phyloP scores from a whole-genome alignment of 2,113 vertebrate genomes.

The Hippotragus niger region DNA sequence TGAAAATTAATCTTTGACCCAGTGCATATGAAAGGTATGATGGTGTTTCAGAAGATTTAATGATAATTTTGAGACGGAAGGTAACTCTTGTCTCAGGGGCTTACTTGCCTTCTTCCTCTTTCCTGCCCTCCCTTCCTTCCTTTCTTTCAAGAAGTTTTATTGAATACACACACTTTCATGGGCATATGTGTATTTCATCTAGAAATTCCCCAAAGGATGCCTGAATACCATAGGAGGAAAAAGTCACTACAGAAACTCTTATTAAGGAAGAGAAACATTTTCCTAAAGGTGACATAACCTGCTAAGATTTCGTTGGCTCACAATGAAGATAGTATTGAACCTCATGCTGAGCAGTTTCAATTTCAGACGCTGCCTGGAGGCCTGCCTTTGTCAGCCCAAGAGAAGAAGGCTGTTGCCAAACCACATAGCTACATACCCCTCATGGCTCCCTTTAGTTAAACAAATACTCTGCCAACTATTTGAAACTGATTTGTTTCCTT shows the following conservation, averaged over 20 bases:
- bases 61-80: background rate
- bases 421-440: background rate
- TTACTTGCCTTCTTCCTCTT: background rate
- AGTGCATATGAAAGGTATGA: background rate
- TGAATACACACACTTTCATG: background rate
- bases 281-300: conserved; percentile 35
- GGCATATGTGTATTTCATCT: background rate
- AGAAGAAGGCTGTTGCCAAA: background rate
- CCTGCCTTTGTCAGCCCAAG: background rate
- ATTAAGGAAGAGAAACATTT: conserved; percentile 40
- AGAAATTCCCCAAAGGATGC: background rate
- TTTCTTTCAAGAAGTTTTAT: background rate
- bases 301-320: background rate
- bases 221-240: background rate
- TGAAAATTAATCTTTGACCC: background rate
- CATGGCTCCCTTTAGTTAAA: background rate
- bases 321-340: background rate
- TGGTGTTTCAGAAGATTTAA: background rate
- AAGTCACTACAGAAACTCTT: background rate
- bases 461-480: conserved; percentile 12
- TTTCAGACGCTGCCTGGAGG: background rate
- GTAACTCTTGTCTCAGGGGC: background rate
- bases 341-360: background rate
- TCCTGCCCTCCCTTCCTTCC: background rate
- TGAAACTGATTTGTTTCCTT: background rate